phyloP scores from a whole-genome alignment of 2,113 vertebrate species.

The Plectropomus leopardus region DNA sequence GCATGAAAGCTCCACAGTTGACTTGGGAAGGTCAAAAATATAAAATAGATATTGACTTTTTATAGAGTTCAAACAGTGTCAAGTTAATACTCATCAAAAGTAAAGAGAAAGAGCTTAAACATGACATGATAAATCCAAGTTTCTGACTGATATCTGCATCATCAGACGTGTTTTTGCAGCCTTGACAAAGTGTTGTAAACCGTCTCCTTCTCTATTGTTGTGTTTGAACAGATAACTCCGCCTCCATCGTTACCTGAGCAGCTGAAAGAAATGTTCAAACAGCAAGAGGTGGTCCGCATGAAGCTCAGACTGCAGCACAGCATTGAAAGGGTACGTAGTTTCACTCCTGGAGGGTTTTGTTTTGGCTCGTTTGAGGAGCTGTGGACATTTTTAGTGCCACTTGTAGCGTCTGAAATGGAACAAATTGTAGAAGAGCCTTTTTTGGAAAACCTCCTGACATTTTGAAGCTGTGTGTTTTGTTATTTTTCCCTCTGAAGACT shows the following conservation, averaged over 20 bases:
- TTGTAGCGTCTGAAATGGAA: not conserved
- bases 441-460: not conserved
- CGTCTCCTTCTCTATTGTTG: slow-evolving; percentile 11
- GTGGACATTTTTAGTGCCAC: not conserved
- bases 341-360: not conserved
- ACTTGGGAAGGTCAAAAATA: too few species aligned
- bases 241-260: slow-evolving; percentile 96
- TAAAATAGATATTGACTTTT: not conserved
- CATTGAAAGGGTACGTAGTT: slow-evolving; percentile 92
- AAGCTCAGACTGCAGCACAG: slow-evolving; percentile 97
- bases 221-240: slow-evolving; percentile 91
- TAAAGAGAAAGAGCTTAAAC: not conserved
- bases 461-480: not conserved
- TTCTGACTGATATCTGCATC: not conserved
- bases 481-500: not conserved
- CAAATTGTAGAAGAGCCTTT: not conserved
- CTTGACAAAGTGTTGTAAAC: not conserved
- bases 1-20: not conserved
- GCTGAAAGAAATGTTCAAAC: slow-evolving; percentile 98
- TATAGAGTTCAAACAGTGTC: not conserved
- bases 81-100: not conserved
- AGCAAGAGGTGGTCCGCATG: slow-evolving; percentile 98
- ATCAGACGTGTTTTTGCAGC: not conserved
- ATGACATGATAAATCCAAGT: not conserved
- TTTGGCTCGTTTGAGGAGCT: not conserved